Percentiles rank a stretch among this genome's conserved stretches.
These are phyloP conservation scores for Colius striatus DNA, from an alignment of 2,113 vertebrate genomes.

Conservation along the genomic window DNA sequence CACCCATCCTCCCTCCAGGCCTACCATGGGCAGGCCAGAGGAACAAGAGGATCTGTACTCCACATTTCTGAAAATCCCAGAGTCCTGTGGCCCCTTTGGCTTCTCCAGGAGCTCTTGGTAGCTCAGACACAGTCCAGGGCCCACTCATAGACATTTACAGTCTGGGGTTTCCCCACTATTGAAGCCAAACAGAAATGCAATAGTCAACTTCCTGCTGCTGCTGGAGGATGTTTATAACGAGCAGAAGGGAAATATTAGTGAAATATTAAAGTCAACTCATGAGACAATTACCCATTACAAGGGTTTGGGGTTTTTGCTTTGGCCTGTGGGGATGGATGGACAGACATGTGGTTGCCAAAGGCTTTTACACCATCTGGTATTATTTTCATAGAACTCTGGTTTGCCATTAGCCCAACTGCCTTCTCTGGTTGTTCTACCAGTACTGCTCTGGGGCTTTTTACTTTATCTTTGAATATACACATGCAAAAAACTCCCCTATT, in stretches of 20 bases:
- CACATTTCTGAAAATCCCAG: background rate
- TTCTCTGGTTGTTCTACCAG: background rate
- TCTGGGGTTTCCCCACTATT: background rate
- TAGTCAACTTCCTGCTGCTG: background rate
- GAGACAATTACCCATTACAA: background rate
- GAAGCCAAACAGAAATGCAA: background rate
- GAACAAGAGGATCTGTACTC: background rate
- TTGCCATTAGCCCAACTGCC: background rate
- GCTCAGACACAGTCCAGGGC: background rate
- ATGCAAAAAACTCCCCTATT: background rate
- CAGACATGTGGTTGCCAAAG: too few relatives aligned
- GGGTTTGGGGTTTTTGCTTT: too few relatives aligned
- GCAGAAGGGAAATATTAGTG: background rate
- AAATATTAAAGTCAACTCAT: background rate
- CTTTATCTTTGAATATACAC: background rate
- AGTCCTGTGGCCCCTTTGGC: too few relatives aligned
- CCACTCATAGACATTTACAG: background rate
- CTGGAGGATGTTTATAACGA: background rate
- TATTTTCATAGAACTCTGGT: background rate
- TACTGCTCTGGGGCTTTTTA: background rate
- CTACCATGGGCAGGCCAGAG: background rate
- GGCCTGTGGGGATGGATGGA: too few relatives aligned
- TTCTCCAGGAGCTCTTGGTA: background rate
- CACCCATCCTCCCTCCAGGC: background rate
- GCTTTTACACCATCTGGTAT: background rate